Base-by-base conservation (phyloP, 2,888 invertebrate genomes). In the Smittia sp. region DNA sequence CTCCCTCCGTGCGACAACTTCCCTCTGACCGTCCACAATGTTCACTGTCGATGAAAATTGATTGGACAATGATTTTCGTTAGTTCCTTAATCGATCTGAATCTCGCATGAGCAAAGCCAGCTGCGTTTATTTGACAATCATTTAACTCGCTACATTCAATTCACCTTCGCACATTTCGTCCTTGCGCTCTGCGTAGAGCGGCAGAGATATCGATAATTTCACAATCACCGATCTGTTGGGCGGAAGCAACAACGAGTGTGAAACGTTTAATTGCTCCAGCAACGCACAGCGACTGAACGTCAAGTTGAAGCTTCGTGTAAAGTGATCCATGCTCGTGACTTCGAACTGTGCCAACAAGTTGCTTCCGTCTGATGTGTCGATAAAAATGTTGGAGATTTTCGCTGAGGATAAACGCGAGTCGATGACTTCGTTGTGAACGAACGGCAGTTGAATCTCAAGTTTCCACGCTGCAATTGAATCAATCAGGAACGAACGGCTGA, bases 301-400 rank as follows among this genome's bases (percentile, higher is more conserved):
- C 25, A 72, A 38, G 25, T 41, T 39, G 39, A 72, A 72, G 15
- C 22, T 32, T 38, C 22, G 20, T 11, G 41, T 62, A 15, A 41
- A 39, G 41, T 72, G 62, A 22, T 63, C 72, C 22, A 39, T 62
- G 22, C 72, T 72, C 7, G 41, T 72, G 39, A 72, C n/a, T 41
- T 38, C 24, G 32, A 72, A 72, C 27, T 62, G 62, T 24, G 72
- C 62, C 13, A 25, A 24, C 72, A 72, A 22, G 9, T 32, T 38
- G 62, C 18, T 20, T 20, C 20, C 38, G 24, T 58, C 72, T 27
- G 62, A 38, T 20, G 72, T 72, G 63, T 72, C 72, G 72, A 63
- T 63, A 25, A 25, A 72, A 62, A 72, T 72, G 62, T 62, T 72
- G 2, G 72, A 62, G 11, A 72, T 72, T 39, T 72, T 72, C 3